These are phyloP conservation scores for Scaptodrosophila lebanonensis DNA, from an alignment of 1,140 invertebrate species.

Conservation along the genomic window DNA sequence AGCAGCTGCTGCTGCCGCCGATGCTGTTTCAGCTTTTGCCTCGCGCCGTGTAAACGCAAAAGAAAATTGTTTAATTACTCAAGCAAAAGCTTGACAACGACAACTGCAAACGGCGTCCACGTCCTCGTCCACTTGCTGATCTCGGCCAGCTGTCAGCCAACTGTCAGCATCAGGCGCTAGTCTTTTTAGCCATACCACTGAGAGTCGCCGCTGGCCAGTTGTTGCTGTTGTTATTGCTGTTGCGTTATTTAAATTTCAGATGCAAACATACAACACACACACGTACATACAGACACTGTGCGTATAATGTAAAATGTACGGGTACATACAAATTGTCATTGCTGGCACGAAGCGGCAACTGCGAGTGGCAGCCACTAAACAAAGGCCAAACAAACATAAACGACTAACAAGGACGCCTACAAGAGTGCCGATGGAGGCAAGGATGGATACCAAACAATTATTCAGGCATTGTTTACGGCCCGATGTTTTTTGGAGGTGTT, in stretches of 20 bases:
- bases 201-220: slow-evolving; percentile 52
- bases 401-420: slow-evolving; percentile 25
- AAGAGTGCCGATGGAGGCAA: neutral
- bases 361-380: slow-evolving; percentile 58
- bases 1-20: slow-evolving; percentile 22
- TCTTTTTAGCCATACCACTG: slow-evolving; percentile 34
- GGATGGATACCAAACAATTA: neutral
- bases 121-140: slow-evolving; percentile 1
- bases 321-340: neutral
- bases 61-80: slow-evolving; percentile 70
- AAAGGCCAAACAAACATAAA: slow-evolving; percentile 31
- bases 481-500: too few species aligned
- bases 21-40: slow-evolving; percentile 20
- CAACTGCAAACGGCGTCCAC: slow-evolving; percentile 61
- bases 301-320: slow-evolving; percentile 1
- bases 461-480: too few species aligned
- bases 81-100: slow-evolving; percentile 69
- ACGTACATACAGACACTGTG: slow-evolving; percentile 1
- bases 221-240: neutral
- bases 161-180: slow-evolving; percentile 63
- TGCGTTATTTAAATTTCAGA: slow-evolving; percentile 52
- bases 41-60: slow-evolving; percentile 51
- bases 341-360: slow-evolving; percentile 25
- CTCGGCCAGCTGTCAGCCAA: slow-evolving; percentile 42
- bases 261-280: slow-evolving; percentile 43